A percentile compares a stretch with the other conserved stretches of the same genome.
Conservation (phyloP, 2,797 vertebrate species). For the Sebastes kiyomatsui region DNA sequence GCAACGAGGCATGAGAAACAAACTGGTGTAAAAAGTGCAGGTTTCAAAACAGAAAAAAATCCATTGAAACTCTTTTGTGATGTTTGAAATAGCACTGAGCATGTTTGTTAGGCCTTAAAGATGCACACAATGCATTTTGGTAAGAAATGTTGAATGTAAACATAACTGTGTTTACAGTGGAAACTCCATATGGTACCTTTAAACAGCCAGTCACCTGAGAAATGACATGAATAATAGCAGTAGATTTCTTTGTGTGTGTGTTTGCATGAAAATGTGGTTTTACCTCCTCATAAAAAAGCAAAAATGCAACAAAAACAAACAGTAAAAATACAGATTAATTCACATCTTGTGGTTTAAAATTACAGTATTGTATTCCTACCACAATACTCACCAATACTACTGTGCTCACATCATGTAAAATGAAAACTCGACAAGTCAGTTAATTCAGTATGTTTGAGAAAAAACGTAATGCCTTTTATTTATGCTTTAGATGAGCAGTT, state of each 20-base stretch:
- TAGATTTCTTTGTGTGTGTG: neutral
- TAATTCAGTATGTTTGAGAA: slow-evolving; percentile 56
- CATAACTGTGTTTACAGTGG: slow-evolving; percentile 7
- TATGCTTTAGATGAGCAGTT: slow-evolving; percentile 4
- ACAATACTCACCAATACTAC: slow-evolving; percentile 35
- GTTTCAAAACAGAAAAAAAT: neutral
- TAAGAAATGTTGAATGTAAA: slow-evolving; percentile 41
- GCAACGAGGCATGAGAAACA: neutral
- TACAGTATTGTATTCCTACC: slow-evolving; percentile 39
- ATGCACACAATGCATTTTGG: neutral
- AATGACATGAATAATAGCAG: neutral
- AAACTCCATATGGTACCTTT: slow-evolving; percentile 42
- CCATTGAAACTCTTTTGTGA: neutral
- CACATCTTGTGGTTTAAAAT: slow-evolving; percentile 39
- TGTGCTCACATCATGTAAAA: slow-evolving; percentile 58
- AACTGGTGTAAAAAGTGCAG: neutral
- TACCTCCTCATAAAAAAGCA: slow-evolving; percentile 11
- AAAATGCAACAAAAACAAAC: slow-evolving; percentile 28
- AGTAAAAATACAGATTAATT: slow-evolving; percentile 17
- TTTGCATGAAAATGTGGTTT: slow-evolving; percentile 42
- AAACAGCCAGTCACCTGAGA: neutral
- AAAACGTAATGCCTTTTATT: slow-evolving; percentile 22
- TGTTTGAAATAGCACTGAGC: neutral
- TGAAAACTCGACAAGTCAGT: slow-evolving; percentile 28
- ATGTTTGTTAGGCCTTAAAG: slow-evolving; percentile 13